Conservation (phyloP, 2,797 vertebrate species). For the Anguilla marmorata region DNA sequence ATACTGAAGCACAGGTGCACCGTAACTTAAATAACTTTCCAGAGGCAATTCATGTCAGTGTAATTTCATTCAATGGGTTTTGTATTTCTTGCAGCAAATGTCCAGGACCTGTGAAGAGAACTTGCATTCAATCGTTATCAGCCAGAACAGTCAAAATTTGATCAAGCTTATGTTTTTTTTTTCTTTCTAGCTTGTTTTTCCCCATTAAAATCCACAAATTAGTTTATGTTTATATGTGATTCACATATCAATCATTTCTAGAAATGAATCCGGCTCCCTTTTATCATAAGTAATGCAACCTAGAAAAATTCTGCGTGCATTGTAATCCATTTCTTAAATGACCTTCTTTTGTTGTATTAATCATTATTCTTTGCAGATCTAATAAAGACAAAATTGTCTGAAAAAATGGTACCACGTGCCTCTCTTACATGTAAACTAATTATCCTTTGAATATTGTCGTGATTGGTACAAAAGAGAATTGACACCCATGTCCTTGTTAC, state of each 20-base stretch:
- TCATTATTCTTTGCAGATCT: neutral
- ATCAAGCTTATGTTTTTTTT: neutral
- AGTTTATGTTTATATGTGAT: neutral
- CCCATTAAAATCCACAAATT: neutral
- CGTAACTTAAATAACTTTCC: slow-evolving; percentile 23
- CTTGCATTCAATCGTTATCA: slow-evolving; percentile 5
- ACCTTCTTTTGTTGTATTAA: neutral
- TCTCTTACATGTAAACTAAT: neutral
- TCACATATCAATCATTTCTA: neutral
- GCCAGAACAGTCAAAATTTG: neutral
- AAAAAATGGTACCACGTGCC: neutral
- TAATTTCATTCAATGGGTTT: slow-evolving; percentile 19
- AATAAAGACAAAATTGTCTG: neutral
- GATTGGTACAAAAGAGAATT: neutral
- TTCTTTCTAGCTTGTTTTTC: neutral
- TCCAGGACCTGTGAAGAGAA: neutral
- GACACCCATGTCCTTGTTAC: neutral
- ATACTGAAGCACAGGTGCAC: slow-evolving; percentile 22
- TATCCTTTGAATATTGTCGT: neutral
- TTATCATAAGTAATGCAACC: neutral
- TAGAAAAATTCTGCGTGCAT: neutral
- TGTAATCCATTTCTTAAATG: neutral
- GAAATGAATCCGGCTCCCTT: neutral
- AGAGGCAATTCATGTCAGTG: neutral
- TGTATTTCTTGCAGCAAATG: neutral